Percentiles rank a stretch among this genome's conserved stretches.
Conservation (phyloP, 2,113 vertebrate species). For the Protobothrops mucrosquamatus region DNA sequence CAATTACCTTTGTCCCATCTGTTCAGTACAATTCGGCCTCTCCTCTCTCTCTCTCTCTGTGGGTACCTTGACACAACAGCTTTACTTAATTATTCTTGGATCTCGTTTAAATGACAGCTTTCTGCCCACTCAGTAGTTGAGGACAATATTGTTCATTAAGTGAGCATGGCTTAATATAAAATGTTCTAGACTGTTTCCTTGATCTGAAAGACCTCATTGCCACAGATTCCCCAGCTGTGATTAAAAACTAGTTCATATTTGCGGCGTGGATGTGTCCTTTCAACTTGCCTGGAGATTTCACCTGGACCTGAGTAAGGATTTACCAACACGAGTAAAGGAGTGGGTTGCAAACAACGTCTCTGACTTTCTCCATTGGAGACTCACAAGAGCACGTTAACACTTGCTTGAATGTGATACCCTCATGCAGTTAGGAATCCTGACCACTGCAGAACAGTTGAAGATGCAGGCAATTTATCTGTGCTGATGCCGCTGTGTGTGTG, state of each 20-base stretch:
- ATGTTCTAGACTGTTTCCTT: neutral
- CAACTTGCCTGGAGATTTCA: neutral
- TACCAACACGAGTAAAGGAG: neutral
- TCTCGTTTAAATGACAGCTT: neutral
- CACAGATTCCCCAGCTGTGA: neutral
- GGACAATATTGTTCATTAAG: neutral
- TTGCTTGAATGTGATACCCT: neutral
- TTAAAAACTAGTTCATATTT: neutral
- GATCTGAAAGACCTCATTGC: no score
- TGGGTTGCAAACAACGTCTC: neutral
- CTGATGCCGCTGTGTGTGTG: neutral
- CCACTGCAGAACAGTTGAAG: neutral
- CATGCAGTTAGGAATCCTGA: neutral
- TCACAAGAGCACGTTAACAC: neutral
- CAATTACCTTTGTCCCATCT: neutral
- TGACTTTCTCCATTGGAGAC: neutral
- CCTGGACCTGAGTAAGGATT: neutral
- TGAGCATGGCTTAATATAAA: neutral
- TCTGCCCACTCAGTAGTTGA: neutral
- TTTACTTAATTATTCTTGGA: neutral
- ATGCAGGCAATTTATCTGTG: neutral
- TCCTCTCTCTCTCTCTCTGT: neutral
- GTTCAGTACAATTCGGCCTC: neutral
- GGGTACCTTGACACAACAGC: no score
- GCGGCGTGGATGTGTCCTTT: neutral